Percentiles rank a stretch among this genome's conserved stretches.
These are phyloP conservation scores for Glaucidium brasilianum DNA, from an alignment of 2,113 vertebrate species.

Conservation along the genomic window DNA sequence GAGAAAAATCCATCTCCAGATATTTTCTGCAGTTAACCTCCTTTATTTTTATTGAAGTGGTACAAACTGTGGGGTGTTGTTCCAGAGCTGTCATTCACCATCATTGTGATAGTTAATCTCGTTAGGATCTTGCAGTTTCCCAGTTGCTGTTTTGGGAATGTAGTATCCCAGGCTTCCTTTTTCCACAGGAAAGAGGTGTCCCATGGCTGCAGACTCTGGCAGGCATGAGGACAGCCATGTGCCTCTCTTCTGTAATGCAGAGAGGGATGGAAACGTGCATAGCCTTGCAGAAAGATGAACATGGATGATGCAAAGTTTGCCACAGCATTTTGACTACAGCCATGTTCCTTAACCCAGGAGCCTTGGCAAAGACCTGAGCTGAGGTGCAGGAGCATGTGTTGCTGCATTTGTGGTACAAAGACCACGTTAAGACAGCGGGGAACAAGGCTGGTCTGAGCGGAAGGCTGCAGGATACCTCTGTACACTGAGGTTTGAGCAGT, in stretches of 20 bases:
- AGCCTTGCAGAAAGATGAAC: not conserved
- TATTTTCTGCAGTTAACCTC: not conserved
- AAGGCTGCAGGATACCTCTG: not conserved
- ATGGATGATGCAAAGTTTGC: not conserved
- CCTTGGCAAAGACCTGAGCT: not conserved
- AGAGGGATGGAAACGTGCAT: not conserved
- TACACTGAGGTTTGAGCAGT: accelerated
- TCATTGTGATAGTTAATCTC: not conserved
- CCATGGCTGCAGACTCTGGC: accelerated
- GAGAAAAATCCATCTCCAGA: conserved; percentile 11
- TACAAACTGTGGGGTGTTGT: not conserved
- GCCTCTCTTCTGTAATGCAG: not conserved
- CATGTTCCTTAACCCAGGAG: not conserved
- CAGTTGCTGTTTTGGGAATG: not conserved
- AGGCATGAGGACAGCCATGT: not conserved
- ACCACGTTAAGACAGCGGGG: not conserved
- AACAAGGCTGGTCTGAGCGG: not conserved
- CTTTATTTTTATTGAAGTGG: not conserved
- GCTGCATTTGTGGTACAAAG: not conserved
- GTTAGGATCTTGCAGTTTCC: not conserved
- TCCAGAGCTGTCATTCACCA: not conserved
- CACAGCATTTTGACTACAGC: not conserved
- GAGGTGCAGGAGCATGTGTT: accelerated
- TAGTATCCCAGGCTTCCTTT: not conserved
- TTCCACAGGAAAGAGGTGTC: not conserved